These are phyloP conservation scores for Anguilla anguilla DNA, from an alignment of 2,797 vertebrate species.

Conservation along the genomic window DNA sequence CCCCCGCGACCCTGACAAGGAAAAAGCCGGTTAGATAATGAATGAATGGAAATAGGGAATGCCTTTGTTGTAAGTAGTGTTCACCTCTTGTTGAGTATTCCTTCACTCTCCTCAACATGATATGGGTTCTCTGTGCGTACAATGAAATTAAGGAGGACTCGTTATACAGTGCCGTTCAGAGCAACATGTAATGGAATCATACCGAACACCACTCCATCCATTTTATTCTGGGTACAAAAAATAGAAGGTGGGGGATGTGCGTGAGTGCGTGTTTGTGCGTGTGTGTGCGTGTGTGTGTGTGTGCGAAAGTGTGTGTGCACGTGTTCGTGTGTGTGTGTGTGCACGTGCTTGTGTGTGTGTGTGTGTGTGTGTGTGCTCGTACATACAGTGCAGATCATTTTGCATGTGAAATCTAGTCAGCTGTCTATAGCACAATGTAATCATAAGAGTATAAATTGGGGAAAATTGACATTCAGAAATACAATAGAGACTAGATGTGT, in stretches of 20 bases:
- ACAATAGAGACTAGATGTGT: not conserved
- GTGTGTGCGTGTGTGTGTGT: too few relatives aligned
- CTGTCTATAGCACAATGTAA: constrained; percentile 20
- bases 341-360: too few relatives aligned
- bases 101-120: not conserved
- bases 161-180: constrained; percentile 45
- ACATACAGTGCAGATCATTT: constrained; percentile 39
- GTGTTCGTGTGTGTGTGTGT: too few relatives aligned
- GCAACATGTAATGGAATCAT: constrained; percentile 48
- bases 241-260: not conserved
- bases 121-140: not conserved
- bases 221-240: constrained; percentile 41
- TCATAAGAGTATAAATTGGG: not conserved
- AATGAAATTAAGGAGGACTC: constrained; percentile 44
- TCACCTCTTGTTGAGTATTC: not conserved
- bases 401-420: constrained; percentile 27
- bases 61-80: not conserved
- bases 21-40: not conserved
- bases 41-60: not conserved
- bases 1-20: too few relatives aligned
- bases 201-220: constrained; percentile 56
- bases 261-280: too few relatives aligned
- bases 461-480: constrained; percentile 26
- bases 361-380: too few relatives aligned
- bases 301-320: too few relatives aligned